A percentile compares a stretch with the other conserved stretches of the same genome.
Evolutionary conservation across 2,888 invertebrate species (phyloP).

Genomic region (Orthosia incerta): DNA sequence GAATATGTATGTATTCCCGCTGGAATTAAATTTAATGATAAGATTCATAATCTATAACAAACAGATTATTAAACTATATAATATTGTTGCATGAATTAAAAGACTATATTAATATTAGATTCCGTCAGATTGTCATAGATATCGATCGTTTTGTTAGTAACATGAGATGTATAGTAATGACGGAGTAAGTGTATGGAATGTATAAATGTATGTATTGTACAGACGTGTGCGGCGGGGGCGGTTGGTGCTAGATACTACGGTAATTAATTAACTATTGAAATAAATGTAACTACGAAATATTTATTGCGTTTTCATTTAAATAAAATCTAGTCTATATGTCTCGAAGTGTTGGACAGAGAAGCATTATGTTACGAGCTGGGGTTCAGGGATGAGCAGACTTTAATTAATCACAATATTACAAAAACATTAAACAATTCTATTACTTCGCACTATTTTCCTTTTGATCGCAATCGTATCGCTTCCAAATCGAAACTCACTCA

Average conservation of each 20-base stretch:
- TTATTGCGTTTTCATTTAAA: slow-evolving; percentile 34
- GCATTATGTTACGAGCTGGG: no score
- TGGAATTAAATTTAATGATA: background rate
- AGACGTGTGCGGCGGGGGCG: slow-evolving; percentile 17
- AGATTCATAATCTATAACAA: background rate
- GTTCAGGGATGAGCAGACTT: no score
- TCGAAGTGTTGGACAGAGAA: no score
- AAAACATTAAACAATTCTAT: no score
- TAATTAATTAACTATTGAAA: slow-evolving; percentile 57
- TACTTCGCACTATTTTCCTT: no score
- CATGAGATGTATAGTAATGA: slow-evolving; percentile 3
- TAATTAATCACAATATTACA: no score
- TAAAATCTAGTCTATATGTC: no score
- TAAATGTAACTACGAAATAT: slow-evolving; percentile 57
- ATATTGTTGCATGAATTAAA: slow-evolving; percentile 29
- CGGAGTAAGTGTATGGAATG: slow-evolving; percentile 29
- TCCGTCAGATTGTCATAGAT: slow-evolving; percentile 27
- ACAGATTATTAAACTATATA: background rate
- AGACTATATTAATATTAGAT: slow-evolving; percentile 22
- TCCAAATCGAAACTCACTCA: no score
- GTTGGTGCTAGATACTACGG: slow-evolving; percentile 69
- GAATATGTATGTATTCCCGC: no score
- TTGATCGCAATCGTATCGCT: no score
- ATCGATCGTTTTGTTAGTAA: slow-evolving; percentile 10
- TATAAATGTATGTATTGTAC: slow-evolving; percentile 55